Evolutionary conservation across 2,888 invertebrate genomes (phyloP), one percentile per base, ranked within the genome.

Genomic region (Tetragonisca angustula): DNA sequence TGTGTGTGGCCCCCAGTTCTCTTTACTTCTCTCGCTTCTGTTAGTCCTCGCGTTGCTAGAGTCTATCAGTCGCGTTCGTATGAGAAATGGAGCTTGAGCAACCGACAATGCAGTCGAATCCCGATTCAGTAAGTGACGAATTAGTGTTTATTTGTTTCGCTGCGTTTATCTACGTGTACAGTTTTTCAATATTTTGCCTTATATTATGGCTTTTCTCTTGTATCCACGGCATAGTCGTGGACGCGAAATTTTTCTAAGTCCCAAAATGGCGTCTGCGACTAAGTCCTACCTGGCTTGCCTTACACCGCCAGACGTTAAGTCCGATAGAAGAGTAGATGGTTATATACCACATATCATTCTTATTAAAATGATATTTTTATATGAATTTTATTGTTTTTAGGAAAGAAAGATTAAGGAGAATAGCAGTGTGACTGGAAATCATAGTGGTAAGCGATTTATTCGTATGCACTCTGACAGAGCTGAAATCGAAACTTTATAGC

Each of bases 251-350:
- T 96, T 96, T 96, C 96, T 96, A 97, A 97, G 97, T 97, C 97
- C 97, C 97, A 97, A 97, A 97, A 97, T 97, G 97, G 97, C 97
- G 97, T 96, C 97, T 96, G 96, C 96, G 96, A 95, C 95, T 96
- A 96, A 96, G 96, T 96, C 96, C 96, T 96, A 86, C 83, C 86
- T 88, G 81, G 85, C 87, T 87, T 83, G 81, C 81, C 80, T 84
- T 59, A 49, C 65, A 61, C 81, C 71, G 83, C 84, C 84, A 82
- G 81, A 87, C 88, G 76, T 85, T 83, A 86, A 88, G 84, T 88
- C 78, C 85, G 27, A 79, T 19, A 64, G 73, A 65, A 56, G 61
- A 68, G 56, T 54, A 62, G 56, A 67, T 74, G 24, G 61, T 78
- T 68, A 59, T 52, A 65, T 49, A 49, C 6, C 59, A 61, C 32